Conservation (phyloP, 2,888 invertebrate genomes). For the Cosmopolites sordidus region DNA sequence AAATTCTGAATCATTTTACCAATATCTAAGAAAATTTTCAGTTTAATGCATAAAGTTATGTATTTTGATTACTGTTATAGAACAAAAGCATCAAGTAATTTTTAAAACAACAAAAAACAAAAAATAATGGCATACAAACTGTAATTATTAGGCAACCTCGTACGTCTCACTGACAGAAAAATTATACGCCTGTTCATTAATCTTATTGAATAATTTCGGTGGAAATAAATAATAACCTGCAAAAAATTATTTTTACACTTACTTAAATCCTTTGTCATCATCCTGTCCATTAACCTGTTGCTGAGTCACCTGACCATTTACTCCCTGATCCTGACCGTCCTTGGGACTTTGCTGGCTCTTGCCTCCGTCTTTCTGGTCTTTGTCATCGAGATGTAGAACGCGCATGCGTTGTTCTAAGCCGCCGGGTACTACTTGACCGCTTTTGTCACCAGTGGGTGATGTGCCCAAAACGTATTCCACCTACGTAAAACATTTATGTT, state of each 20-base stretch:
- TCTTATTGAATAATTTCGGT: too few species aligned
- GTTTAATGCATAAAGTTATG: too few species aligned
- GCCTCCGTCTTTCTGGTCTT: conserved; percentile 57
- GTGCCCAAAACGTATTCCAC: conserved; percentile 90
- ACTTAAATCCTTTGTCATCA: conserved; percentile 89
- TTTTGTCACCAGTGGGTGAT: conserved; percentile 74
- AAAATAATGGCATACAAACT: too few species aligned
- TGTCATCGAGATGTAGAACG: conserved; percentile 58
- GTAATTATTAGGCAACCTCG: too few species aligned
- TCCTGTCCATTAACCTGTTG: conserved; percentile 42
- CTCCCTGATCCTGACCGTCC: conserved; percentile 44
- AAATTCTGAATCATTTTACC: too few species aligned
- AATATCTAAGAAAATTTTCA: too few species aligned
- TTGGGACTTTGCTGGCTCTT: conserved; percentile 54
- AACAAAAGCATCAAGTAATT: too few species aligned
- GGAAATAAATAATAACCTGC: too few species aligned
- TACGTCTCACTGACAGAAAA: too few species aligned
- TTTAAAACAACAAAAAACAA: too few species aligned
- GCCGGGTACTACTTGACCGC: conserved; percentile 33
- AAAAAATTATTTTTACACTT: conserved; percentile 50
- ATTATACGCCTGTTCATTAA: too few species aligned
- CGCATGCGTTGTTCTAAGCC: conserved; percentile 63
- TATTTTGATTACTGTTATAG: too few species aligned
- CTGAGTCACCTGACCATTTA: conserved; percentile 39
- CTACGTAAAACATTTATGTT: conserved; percentile 4